Percentiles rank a stretch among this genome's conserved stretches.
Evolutionary conservation across 1,140 invertebrate species (phyloP).

Genomic region (Tetramorium alpestre): DNA sequence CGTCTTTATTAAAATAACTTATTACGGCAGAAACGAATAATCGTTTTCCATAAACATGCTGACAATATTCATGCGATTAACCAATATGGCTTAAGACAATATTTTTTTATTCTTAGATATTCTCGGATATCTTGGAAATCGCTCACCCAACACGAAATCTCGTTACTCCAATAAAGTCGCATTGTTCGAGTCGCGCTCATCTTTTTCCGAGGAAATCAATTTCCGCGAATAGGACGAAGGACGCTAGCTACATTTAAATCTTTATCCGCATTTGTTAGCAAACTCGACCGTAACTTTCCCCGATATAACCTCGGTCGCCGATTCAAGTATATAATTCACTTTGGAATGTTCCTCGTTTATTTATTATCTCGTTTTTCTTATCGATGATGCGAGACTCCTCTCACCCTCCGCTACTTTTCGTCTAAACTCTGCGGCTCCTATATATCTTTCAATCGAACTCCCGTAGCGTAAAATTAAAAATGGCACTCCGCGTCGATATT

Average conservation of each 20-base stretch:
- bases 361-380: constrained; percentile 56
- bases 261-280: constrained; percentile 49
- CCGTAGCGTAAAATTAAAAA: constrained; percentile 61
- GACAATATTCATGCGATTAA: constrained; percentile 8
- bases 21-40: neutral
- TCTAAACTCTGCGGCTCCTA: neutral
- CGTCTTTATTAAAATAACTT: neutral
- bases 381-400: neutral
- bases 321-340: constrained; percentile 48
- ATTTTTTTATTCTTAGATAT: neutral
- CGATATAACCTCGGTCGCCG: constrained; percentile 47
- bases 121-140: neutral
- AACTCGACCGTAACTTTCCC: constrained; percentile 28
- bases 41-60: neutral
- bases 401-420: constrained; percentile 49
- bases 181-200: constrained; percentile 9
- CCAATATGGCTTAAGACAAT: neutral
- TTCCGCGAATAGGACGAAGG: constrained; percentile 32
- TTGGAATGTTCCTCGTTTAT: neutral
- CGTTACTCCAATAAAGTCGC: constrained; percentile 45
- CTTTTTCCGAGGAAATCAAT: constrained; percentile 49
- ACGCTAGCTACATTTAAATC: constrained; percentile 30
- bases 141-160: constrained; percentile 21
- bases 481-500: constrained; percentile 32
- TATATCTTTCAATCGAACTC: constrained; percentile 41